Evolutionary conservation across 2,113 vertebrate species (phyloP), one percentile per base, ranked within the genome.

Genomic region (Plecturocebus donacophilus): DNA sequence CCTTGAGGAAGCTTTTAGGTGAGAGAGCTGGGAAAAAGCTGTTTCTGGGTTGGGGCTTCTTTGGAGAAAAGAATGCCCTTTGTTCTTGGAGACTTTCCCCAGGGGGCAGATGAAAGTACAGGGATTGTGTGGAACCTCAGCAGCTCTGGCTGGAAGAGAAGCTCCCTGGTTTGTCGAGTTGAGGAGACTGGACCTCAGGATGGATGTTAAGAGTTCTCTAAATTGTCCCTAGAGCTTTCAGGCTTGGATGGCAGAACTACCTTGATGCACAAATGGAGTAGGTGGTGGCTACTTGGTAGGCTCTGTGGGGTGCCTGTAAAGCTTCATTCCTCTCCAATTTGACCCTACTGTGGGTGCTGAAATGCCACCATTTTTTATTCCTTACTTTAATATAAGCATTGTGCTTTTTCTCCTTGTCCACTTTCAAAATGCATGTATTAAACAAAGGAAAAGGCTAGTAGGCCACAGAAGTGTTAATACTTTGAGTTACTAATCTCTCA

Each of bases 21-120:
- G 27, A 87, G 64, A 91, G 20, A 75, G 38, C 32, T 87, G 42
- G 3, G 8, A 83, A 56, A 91, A 96, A 88, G 35, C 61, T 92
- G 11, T 83, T 95, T 96, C 75, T 87, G 79, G 32, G 8, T 61
- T 91, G 68, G n/a, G 27, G 68, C 42, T 91, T 91, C 77, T 94
- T 95, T 70, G n/a, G 54, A 91, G 49, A 80, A 90, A 83, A 93
- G 7, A 94, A 56, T 61, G 45, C 14, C 79, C 58, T 40, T 85
- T 93, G 54, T 95, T 81, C 68, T 89, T 64, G 80, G 84, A 92
- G 64, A 75, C 2, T 56, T 91, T 76, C 64, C 40, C 38, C 30
- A 27, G 12, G 21, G 86, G 79, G 30, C 70, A 52, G 66, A 47
- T 35, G 27, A 79, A 94, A 95, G 52, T 25, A 4, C 45, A 77